Evolutionary conservation across 2,888 invertebrate species (phyloP).

Genomic region (Drosophila mimetica): DNA sequence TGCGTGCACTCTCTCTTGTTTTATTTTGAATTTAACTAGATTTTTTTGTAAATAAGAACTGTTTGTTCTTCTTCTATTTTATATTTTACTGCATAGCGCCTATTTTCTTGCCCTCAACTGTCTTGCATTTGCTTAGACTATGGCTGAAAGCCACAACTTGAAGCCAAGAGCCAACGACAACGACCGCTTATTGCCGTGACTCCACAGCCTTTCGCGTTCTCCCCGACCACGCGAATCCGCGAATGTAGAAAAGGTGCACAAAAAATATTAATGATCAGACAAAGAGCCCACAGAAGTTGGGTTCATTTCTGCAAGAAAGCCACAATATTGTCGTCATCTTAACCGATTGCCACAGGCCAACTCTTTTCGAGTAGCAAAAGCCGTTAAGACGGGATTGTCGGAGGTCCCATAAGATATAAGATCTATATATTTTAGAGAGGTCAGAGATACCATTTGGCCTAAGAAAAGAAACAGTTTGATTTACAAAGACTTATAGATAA

Average conservation of each 20-base stretch:
- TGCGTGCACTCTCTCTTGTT: too few relatives aligned
- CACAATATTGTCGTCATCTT: constrained; percentile 26
- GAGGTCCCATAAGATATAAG: not conserved
- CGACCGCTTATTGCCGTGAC: constrained; percentile 62
- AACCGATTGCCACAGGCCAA: constrained; percentile 6
- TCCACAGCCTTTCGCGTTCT: constrained; percentile 45
- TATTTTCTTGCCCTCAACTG: constrained; percentile 10
- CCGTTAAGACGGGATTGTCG: constrained; percentile 15
- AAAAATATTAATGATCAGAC: constrained; percentile 29
- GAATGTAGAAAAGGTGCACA: constrained; percentile 20
- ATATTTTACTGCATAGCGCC: not conserved
- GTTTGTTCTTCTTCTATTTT: too few relatives aligned
- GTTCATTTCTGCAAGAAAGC: constrained; percentile 30
- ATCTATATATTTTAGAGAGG: not conserved
- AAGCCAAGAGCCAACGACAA: constrained; percentile 63
- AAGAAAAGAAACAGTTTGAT: too few relatives aligned
- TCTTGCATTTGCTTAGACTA: constrained; percentile 34
- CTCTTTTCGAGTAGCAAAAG: constrained; percentile 5
- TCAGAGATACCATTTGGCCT: too few relatives aligned
- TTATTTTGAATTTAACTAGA: too few relatives aligned
- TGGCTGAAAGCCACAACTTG: constrained; percentile 36
- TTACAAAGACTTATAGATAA: too few relatives aligned
- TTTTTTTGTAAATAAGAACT: too few relatives aligned
- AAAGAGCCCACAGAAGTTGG: constrained; percentile 33
- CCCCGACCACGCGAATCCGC: constrained; percentile 8